Percentiles rank a stretch among this genome's conserved stretches.
Evolutionary conservation across 2,888 invertebrate genomes (phyloP).

Genomic region (Pseudococcus viburni): DNA sequence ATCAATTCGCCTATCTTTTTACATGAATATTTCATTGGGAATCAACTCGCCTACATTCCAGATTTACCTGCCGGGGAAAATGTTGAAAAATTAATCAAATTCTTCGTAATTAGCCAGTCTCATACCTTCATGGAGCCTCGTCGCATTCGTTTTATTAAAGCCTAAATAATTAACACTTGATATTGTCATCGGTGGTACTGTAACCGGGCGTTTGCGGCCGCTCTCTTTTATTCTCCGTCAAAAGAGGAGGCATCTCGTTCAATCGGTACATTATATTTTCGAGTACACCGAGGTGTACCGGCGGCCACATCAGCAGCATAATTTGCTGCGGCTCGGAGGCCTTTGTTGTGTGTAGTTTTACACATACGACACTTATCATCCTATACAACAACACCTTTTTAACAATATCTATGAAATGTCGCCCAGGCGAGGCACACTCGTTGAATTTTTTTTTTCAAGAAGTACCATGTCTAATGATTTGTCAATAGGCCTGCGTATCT

Average conservation of each 20-base stretch:
- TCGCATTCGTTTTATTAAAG: background rate
- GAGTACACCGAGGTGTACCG: background rate
- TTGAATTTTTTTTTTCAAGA: slow-evolving; percentile 50
- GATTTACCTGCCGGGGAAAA: background rate
- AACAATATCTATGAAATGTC: slow-evolving; percentile 11
- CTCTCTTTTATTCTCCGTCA: background rate
- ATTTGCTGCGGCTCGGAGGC: background rate
- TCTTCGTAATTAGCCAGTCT: background rate
- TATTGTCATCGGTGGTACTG: background rate
- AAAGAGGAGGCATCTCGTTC: slow-evolving; percentile 16
- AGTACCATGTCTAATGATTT: slow-evolving; percentile 65
- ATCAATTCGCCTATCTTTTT: too few species aligned
- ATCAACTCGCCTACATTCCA: too few species aligned
- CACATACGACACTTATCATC: background rate
- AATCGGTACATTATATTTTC: background rate
- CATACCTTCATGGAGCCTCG: background rate
- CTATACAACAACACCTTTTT: slow-evolving; percentile 21
- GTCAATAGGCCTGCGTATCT: slow-evolving; percentile 64
- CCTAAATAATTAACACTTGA: slow-evolving; percentile 44
- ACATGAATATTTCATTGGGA: too few species aligned
- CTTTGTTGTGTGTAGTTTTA: slow-evolving; percentile 21
- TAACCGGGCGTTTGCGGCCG: background rate
- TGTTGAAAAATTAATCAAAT: background rate
- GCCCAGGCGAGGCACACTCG: slow-evolving; percentile 8
- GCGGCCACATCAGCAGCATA: background rate